These are phyloP conservation scores for Platyscapa corneri DNA, from an alignment of 1,140 invertebrate species.

Conservation along the genomic window DNA sequence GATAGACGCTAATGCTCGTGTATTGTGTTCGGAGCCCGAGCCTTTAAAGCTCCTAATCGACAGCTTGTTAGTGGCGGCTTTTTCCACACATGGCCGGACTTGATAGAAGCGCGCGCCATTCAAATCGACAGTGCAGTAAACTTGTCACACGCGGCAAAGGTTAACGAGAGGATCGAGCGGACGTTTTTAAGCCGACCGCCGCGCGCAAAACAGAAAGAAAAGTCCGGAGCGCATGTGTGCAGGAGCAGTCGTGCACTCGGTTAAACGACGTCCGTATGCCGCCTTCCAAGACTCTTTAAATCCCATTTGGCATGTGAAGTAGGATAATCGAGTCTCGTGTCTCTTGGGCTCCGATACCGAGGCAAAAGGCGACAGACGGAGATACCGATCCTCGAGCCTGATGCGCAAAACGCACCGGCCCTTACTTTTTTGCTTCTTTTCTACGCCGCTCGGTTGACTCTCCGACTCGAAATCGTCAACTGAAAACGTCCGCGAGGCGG, in stretches of 20 bases:
- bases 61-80: conserved; percentile 46
- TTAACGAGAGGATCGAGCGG: conserved; percentile 48
- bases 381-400: no score
- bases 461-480: no score
- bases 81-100: not conserved
- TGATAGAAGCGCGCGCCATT: conserved; percentile 25
- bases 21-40: not conserved
- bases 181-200: conserved; percentile 19
- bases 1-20: conserved; percentile 25
- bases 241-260: conserved; percentile 23
- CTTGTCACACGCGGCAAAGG: conserved; percentile 36
- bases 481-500: no score
- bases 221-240: not conserved
- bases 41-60: conserved; percentile 48
- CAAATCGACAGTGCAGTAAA: conserved; percentile 35
- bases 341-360: conserved; percentile 11
- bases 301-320: conserved; percentile 25
- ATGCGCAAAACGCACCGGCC: no score
- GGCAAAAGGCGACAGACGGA: not conserved
- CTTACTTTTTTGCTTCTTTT: no score
- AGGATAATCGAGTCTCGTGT: conserved; percentile 23
- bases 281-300: conserved; percentile 28
- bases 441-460: no score
- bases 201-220: not conserved
- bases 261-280: conserved; percentile 36